These are phyloP conservation scores for Sisor rabdophorus DNA, from an alignment of 2,113 vertebrate genomes.

Conservation along the genomic window DNA sequence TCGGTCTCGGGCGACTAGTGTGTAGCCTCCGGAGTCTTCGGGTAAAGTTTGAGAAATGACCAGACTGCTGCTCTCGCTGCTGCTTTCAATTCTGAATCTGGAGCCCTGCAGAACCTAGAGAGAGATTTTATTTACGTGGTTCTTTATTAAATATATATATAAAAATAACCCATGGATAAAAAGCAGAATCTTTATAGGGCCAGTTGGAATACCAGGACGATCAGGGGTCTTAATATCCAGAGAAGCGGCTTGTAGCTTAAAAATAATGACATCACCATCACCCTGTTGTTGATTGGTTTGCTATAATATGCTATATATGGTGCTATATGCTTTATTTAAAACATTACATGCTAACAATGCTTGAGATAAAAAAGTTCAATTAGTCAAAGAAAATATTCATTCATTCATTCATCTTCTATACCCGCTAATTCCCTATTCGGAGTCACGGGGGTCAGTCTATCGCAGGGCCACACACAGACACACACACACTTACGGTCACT, in stretches of 20 bases:
- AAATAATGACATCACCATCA: not conserved
- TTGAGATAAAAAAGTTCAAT: no score
- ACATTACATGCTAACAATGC: no score
- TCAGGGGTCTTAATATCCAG: not conserved
- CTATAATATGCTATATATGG: no score
- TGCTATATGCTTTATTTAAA: no score
- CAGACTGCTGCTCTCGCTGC: conserved; percentile 58
- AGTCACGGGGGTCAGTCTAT: no score
- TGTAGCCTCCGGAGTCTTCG: conserved; percentile 68
- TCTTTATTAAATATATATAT: not conserved
- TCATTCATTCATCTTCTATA: no score
- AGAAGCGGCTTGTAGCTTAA: not conserved
- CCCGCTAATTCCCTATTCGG: no score
- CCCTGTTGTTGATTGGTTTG: not conserved
- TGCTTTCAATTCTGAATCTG: conserved; percentile 61
- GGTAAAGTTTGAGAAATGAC: conserved; percentile 60
- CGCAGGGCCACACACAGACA: no score
- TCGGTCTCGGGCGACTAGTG: conserved; percentile 62
- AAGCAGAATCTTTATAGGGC: not conserved
- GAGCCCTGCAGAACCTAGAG: conserved; percentile 60
- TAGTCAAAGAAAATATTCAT: no score
- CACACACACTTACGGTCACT: no score
- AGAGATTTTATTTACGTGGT: conserved; percentile 4
- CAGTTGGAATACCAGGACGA: not conserved
- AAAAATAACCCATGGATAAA: not conserved